These are phyloP conservation scores for Semibalanus balanoides DNA, from an alignment of 1,140 invertebrate genomes.

Conservation along the genomic window DNA sequence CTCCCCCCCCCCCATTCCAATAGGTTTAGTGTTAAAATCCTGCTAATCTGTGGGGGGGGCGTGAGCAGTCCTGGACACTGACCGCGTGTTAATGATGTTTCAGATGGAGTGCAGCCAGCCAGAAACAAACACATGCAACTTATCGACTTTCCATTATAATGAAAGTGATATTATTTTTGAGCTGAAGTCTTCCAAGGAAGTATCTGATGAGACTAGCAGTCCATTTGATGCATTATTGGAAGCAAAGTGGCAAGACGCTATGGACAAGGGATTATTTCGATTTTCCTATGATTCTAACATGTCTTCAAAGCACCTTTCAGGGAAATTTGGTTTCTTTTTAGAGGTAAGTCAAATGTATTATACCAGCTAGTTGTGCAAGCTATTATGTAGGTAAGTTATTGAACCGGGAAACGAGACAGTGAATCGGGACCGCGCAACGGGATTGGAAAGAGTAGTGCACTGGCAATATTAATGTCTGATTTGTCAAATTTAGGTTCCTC, in stretches of 20 bases:
- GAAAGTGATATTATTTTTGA: neutral
- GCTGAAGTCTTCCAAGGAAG: neutral
- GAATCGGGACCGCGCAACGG: too few species aligned
- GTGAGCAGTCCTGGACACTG: too few species aligned
- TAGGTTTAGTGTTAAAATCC: too few species aligned
- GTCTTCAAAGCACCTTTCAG: neutral
- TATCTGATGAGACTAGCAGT: neutral
- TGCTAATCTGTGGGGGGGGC: too few species aligned
- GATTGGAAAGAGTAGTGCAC: too few species aligned
- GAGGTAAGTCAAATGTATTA: neutral
- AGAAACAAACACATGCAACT: too few species aligned
- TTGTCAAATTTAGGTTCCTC: too few species aligned
- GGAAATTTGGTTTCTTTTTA: neutral
- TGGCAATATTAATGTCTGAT: too few species aligned
- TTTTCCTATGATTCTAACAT: neutral
- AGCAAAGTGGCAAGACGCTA: neutral
- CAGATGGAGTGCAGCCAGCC: too few species aligned
- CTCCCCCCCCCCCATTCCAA: too few species aligned
- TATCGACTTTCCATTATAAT: neutral
- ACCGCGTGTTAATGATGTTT: too few species aligned
- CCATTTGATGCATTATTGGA: neutral
- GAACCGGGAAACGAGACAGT: too few species aligned
- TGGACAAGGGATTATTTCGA: neutral
- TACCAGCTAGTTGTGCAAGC: neutral
- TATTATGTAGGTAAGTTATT: neutral